These are phyloP conservation scores for Drosophila rufa DNA, from an alignment of 1,140 invertebrate genomes.

Conservation along the genomic window DNA sequence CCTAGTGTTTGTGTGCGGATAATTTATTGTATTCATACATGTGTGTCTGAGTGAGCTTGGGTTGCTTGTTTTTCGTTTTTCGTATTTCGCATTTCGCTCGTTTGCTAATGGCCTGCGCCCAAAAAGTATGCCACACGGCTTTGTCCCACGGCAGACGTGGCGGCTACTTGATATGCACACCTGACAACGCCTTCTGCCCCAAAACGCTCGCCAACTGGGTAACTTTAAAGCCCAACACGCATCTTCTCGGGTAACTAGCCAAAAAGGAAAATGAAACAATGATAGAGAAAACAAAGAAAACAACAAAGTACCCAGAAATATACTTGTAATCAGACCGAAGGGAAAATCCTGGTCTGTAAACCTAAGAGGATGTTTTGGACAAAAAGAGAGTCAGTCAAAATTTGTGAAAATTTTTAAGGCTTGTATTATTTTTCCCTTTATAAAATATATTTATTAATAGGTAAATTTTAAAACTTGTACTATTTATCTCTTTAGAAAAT, in stretches of 20 bases:
- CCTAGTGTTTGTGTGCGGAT: slow-evolving; percentile 18
- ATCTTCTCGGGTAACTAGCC: slow-evolving; percentile 36
- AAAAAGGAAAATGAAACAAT: slow-evolving; percentile 37
- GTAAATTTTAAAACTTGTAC: background rate
- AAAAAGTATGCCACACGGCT: slow-evolving; percentile 51
- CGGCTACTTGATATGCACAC: slow-evolving; percentile 80
- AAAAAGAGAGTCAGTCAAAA: background rate
- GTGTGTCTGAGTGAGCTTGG: slow-evolving; percentile 34
- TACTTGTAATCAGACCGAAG: background rate
- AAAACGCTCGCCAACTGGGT: slow-evolving; percentile 20
- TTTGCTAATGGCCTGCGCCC: slow-evolving; percentile 64
- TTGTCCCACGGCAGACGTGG: slow-evolving; percentile 38
- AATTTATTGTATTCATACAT: slow-evolving; percentile 77
- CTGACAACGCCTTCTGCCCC: slow-evolving; percentile 49
- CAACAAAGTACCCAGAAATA: background rate
- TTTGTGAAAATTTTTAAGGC: background rate
- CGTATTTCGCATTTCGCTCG: slow-evolving; percentile 31
- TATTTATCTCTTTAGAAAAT: background rate
- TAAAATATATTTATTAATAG: background rate
- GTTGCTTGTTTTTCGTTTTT: slow-evolving; percentile 28
- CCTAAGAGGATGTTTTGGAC: background rate
- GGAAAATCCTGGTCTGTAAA: background rate
- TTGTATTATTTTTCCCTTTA: background rate
- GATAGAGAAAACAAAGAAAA: slow-evolving; percentile 7
- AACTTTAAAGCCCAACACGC: slow-evolving; percentile 63